These are phyloP conservation scores for Sphyrna mokarran DNA, from an alignment of 2,113 vertebrate genomes.

Conservation along the genomic window DNA sequence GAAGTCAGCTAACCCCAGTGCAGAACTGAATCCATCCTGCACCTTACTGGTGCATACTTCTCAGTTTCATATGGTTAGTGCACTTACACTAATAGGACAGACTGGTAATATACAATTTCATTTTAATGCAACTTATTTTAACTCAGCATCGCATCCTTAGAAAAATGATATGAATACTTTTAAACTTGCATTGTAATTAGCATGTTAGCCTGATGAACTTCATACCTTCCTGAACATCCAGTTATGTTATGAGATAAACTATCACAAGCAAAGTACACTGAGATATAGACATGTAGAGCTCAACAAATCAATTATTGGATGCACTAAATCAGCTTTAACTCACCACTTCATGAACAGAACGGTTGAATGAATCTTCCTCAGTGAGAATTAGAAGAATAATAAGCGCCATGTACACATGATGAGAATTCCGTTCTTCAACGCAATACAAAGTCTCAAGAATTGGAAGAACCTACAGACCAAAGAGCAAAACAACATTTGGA, in stretches of 20 bases:
- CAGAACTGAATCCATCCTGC: not conserved
- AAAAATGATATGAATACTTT: not conserved
- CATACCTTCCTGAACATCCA: not conserved
- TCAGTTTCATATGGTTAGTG: not conserved
- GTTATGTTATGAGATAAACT: not conserved
- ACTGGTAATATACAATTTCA: not conserved
- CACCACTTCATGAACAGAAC: conserved; percentile 95
- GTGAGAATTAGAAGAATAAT: conserved; percentile 95
- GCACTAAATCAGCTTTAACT: conserved; percentile 45
- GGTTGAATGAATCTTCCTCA: conserved; percentile 92
- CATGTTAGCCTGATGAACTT: not conserved
- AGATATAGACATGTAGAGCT: not conserved
- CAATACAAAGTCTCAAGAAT: conserved; percentile 96
- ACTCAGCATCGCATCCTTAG: not conserved
- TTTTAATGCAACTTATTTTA: not conserved
- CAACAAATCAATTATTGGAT: not conserved
- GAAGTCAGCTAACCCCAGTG: not conserved
- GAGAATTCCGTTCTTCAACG: conserved; percentile 91
- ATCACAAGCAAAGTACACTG: not conserved
- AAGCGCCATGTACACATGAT: conserved; percentile 98
- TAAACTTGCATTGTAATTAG: not conserved
- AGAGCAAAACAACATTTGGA: conserved; percentile 16
- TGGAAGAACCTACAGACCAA: conserved; percentile 72
- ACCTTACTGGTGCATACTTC: not conserved
- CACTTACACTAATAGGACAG: not conserved